Evolutionary conservation across 2,888 invertebrate species (phyloP).

Genomic region (Xestia c-nigrum): DNA sequence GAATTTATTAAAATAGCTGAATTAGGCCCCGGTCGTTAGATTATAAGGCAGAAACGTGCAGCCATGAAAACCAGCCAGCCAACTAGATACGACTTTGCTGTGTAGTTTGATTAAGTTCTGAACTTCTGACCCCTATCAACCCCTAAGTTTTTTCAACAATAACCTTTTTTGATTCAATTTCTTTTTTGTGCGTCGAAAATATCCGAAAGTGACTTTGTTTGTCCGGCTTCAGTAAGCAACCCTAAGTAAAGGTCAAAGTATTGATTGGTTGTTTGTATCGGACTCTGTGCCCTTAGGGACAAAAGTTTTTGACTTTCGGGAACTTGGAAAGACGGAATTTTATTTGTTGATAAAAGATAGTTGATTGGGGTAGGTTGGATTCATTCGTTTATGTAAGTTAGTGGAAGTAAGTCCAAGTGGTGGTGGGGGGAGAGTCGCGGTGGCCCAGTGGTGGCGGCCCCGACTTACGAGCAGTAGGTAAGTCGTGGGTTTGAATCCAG

Average conservation of each 20-base stretch:
- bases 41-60: not conserved
- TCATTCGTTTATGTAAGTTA: not conserved
- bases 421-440: no score
- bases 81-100: not conserved
- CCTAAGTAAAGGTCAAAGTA: constrained; percentile 34
- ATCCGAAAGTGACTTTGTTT: constrained; percentile 6
- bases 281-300: constrained; percentile 10
- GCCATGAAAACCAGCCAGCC: not conserved
- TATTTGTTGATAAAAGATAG: constrained; percentile 23
- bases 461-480: not conserved
- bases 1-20: no score
- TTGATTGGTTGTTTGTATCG: constrained; percentile 55
- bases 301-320: constrained; percentile 18
- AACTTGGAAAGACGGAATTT: constrained; percentile 6
- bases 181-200: not conserved
- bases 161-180: constrained; percentile 9
- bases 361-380: constrained; percentile 19
- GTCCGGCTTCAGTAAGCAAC: constrained; percentile 3
- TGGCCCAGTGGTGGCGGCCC: not conserved
- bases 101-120: not conserved
- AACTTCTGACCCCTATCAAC: not conserved
- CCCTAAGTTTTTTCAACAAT: not conserved
- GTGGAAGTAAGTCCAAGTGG: not conserved
- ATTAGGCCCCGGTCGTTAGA: no score
- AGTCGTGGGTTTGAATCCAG: no score